Conservation (phyloP, 2,797 vertebrate species). For the Scleropages formosus region DNA sequence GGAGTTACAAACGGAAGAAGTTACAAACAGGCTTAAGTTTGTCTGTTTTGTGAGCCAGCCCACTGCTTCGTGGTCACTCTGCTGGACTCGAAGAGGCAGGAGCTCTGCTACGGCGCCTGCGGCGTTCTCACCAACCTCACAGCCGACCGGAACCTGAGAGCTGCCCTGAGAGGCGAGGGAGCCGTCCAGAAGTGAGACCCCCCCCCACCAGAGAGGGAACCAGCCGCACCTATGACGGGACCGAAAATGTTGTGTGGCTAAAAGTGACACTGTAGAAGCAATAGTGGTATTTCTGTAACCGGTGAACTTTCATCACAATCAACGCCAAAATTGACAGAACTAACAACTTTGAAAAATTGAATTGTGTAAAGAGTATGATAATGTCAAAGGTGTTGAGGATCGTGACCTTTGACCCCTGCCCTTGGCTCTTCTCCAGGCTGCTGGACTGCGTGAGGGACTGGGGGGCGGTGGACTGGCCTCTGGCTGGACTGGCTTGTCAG, state of each 20-base stretch:
- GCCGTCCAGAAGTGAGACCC: slow-evolving; percentile 79
- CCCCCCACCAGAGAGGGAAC: too few species aligned
- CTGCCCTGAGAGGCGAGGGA: slow-evolving; percentile 71
- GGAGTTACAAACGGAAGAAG: too few species aligned
- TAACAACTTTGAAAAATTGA: too few species aligned
- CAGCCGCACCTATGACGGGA: too few species aligned
- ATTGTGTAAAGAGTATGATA: too few species aligned
- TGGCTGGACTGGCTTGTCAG: slow-evolving; percentile 87
- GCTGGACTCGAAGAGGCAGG: slow-evolving; percentile 82
- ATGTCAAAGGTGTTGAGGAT: too few species aligned
- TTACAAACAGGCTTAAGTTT: too few species aligned
- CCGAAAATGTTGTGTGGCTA: too few species aligned
- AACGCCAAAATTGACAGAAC: too few species aligned
- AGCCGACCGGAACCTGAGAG: slow-evolving; percentile 71
- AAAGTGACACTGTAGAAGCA: too few species aligned
- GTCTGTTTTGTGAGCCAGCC: slow-evolving; percentile 62
- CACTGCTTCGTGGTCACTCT: slow-evolving; percentile 83
- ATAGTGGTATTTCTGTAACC: too few species aligned
- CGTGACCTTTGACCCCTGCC: neutral
- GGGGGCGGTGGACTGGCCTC: slow-evolving; percentile 85
- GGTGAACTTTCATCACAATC: too few species aligned
- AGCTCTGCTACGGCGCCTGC: slow-evolving; percentile 88
- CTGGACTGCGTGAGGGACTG: slow-evolving; percentile 87
- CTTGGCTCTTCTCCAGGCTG: slow-evolving; percentile 65
- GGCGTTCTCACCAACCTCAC: slow-evolving; percentile 93